phyloP scores from a whole-genome alignment of 92 coral and sea anemone species.

The Bergia sp. region DNA sequence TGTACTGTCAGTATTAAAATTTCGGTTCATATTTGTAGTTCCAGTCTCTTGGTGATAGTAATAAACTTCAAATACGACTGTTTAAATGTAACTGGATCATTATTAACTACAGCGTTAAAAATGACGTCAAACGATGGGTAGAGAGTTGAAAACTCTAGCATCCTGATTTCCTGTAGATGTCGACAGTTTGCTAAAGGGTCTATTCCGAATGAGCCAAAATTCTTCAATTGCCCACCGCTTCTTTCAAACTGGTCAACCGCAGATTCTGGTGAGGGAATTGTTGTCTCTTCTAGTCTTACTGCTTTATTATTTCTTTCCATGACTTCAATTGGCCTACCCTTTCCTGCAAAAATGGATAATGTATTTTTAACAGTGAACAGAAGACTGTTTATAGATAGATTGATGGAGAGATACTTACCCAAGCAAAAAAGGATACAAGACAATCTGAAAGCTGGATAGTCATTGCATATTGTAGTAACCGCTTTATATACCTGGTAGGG shows the following conservation, averaged over 20 bases:
- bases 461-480: too few species aligned
- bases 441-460: too few species aligned
- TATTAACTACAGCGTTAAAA: slow-evolving; percentile 41
- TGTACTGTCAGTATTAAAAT: too few species aligned
- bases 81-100: slow-evolving; percentile 34
- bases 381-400: too few species aligned
- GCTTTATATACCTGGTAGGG: too few species aligned
- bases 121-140: slow-evolving; percentile 28
- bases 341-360: slow-evolving; percentile 2
- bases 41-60: slow-evolving; percentile 38
- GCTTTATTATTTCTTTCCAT: slow-evolving; percentile 43
- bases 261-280: slow-evolving; percentile 48
- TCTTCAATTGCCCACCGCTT: slow-evolving; percentile 50
- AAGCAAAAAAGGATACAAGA: too few species aligned
- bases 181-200: slow-evolving; percentile 43
- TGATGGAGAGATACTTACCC: too few species aligned
- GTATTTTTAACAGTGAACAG: too few species aligned
- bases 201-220: slow-evolving; percentile 40
- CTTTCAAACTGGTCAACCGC: slow-evolving; percentile 46
- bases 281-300: slow-evolving; percentile 18
- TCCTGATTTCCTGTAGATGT: slow-evolving; percentile 45
- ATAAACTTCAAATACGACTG: slow-evolving; percentile 29
- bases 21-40: background rate
- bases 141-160: slow-evolving; percentile 34
- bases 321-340: slow-evolving; percentile 46